Conservation (phyloP, 2,888 invertebrate species). For the Cyclophora albipunctata region DNA sequence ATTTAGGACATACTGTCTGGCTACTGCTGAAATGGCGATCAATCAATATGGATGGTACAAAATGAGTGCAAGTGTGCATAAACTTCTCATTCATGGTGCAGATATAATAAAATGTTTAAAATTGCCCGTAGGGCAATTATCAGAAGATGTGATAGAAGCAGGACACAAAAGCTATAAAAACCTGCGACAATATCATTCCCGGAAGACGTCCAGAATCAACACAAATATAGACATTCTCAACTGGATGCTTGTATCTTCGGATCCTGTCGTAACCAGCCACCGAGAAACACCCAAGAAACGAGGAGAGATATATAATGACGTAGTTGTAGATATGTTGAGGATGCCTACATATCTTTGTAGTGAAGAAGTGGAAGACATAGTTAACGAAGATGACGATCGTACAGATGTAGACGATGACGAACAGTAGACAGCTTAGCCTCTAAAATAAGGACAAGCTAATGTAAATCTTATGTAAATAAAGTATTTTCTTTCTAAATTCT, state of each 20-base stretch:
- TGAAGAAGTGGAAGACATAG: conserved; percentile 7
- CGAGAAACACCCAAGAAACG: conserved; percentile 3
- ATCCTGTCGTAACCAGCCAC: conserved; percentile 7
- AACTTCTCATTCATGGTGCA: conserved; percentile 10
- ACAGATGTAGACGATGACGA: too few relatives aligned
- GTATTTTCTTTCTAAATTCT: too few relatives aligned
- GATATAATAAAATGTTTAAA: conserved; percentile 10
- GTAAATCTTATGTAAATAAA: too few relatives aligned
- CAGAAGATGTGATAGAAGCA: conserved; percentile 11
- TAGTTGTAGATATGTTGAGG: conserved; percentile 4
- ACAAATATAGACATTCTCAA: conserved; percentile 13
- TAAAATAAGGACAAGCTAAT: too few relatives aligned
- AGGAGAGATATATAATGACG: conserved; percentile 6
- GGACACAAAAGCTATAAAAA: background rate
- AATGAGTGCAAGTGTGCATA: conserved; percentile 9
- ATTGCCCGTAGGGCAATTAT: conserved; percentile 10
- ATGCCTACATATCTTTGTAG: conserved; percentile 4
- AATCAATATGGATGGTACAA: conserved; percentile 6
- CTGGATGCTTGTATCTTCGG: conserved; percentile 11
- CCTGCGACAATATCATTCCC: conserved; percentile 8
- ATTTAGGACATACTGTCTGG: conserved; percentile 3
- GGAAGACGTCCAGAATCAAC: conserved; percentile 13
- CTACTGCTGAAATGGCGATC: conserved; percentile 2
- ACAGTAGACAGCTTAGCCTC: too few relatives aligned
- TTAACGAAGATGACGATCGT: background rate